phyloP scores from a whole-genome alignment of 2,888 invertebrate species.

The Apomyelois bistriatella region DNA sequence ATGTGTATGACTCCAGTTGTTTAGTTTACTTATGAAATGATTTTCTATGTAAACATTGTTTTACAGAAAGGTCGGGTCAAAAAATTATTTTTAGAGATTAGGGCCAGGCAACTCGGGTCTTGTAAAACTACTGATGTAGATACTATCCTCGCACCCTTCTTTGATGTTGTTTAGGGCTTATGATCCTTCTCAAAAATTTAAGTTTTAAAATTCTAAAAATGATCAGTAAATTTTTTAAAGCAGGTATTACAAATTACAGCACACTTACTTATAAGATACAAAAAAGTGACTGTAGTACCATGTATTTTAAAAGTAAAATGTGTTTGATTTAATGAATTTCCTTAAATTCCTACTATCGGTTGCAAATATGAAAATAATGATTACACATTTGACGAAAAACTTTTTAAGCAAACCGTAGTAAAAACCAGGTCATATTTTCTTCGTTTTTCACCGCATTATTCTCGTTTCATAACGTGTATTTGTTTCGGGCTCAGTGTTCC shows the following conservation, averaged over 20 bases:
- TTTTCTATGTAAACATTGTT: background rate
- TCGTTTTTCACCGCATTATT: conserved; percentile 48
- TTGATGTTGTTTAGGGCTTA: background rate
- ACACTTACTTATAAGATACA: too few relatives aligned
- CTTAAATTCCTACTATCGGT: too few relatives aligned
- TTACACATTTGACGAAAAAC: conserved; percentile 9
- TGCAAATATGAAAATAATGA: too few relatives aligned
- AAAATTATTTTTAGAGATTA: conserved; percentile 3
- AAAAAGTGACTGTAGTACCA: too few relatives aligned
- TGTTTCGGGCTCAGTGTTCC: conserved; percentile 33
- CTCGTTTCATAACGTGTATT: conserved; percentile 46
- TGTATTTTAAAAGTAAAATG: too few relatives aligned
- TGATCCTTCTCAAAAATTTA: too few relatives aligned
- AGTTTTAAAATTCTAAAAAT: too few relatives aligned
- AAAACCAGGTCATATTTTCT: conserved; percentile 35
- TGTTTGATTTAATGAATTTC: too few relatives aligned
- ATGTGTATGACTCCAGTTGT: background rate
- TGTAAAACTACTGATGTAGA: background rate
- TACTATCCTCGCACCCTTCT: background rate
- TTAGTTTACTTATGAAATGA: conserved; percentile 8
- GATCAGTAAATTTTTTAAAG: too few relatives aligned
- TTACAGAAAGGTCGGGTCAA: background rate
- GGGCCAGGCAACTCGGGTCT: background rate
- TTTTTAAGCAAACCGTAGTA: conserved; percentile 14
- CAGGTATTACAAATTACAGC: too few relatives aligned